These are phyloP conservation scores for Azorinus chamasolen DNA, from an alignment of 2,888 invertebrate genomes.

Conservation along the genomic window DNA sequence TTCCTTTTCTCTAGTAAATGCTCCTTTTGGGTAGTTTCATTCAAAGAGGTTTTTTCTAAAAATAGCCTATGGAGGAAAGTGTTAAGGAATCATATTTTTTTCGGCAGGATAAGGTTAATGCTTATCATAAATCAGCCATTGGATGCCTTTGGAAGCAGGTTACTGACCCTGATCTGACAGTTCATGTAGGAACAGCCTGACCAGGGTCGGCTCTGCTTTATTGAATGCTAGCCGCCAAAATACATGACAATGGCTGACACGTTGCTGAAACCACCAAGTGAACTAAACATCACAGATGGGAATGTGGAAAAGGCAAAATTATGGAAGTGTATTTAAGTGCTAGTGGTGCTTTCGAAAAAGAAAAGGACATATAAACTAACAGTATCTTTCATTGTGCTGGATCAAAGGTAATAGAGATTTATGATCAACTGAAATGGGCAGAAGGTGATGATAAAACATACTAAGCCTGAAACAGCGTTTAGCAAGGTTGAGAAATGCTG, in stretches of 20 bases:
- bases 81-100: too few species aligned
- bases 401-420: conserved; percentile 27
- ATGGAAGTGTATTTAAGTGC: conserved; percentile 30
- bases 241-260: conserved; percentile 33
- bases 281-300: conserved; percentile 19
- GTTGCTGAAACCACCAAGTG: conserved; percentile 29
- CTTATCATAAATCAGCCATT: too few species aligned
- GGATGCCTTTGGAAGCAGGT: too few species aligned
- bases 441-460: conserved; percentile 25
- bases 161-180: too few species aligned
- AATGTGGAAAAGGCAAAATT: conserved; percentile 49
- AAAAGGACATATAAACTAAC: conserved; percentile 4
- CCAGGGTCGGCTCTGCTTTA: too few species aligned
- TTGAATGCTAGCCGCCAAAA: too few species aligned
- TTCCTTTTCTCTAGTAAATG: too few species aligned
- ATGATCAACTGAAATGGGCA: conserved; percentile 40
- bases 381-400: conserved; percentile 33
- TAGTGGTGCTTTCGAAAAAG: conserved; percentile 20
- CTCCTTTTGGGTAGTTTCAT: too few species aligned
- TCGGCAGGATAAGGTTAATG: too few species aligned
- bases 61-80: too few species aligned
- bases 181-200: too few species aligned
- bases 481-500: conserved; percentile 51
- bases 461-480: conserved; percentile 32
- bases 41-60: too few species aligned